Evolutionary conservation across 1,140 invertebrate species (phyloP), one percentile per base, ranked within the genome.

Genomic region (Orchestia grillus): DNA sequence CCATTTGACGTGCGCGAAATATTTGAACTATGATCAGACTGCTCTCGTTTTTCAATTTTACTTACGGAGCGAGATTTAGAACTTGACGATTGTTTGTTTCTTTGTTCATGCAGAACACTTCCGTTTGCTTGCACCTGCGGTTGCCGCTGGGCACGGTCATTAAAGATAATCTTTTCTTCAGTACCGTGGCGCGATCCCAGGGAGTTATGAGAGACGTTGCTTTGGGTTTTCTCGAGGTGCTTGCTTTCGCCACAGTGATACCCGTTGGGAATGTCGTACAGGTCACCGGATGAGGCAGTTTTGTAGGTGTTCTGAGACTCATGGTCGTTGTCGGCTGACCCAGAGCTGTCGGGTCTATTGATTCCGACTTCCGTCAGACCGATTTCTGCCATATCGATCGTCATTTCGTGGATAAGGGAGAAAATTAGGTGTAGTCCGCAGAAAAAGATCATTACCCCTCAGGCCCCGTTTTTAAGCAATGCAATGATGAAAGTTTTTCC

Each of bases 321-420:
- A 44, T 47, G 43, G 44, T 94, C 44, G 92, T 44, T 44, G 43
- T 44, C 36, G 6, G 36, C 92, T 45, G 92, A 45, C 44, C 23
- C 44, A n/a, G 92, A 47, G 44, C 92, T 44, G 44, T 94, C 92
- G 36, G 43, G 8, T 94, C 92, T 40, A 15, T n/a, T 8, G 43
- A 94, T 44, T 47, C 92, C 44, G 8, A 94, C 92, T 94, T 94
- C 92, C 19, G 92, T 47, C 92, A 94, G n/a, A 45, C 43, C 44
- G 43, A 94, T 45, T 19, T 94, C 92, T 15, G 44, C 92, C 92
- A 94, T 94, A 44, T 94, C 92, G 92, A 94, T 44, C 40, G 92
- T 94, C 92, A 94, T 94, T 44, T 94, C 92, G 43, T 44, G 92
- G 36, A 94, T 6, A 6, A 47, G 40, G 40, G 92, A 94, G 44